Percentiles rank a stretch among this genome's conserved stretches.
Evolutionary conservation across 2,888 invertebrate species (phyloP).

Genomic region (Netelia virgata): DNA sequence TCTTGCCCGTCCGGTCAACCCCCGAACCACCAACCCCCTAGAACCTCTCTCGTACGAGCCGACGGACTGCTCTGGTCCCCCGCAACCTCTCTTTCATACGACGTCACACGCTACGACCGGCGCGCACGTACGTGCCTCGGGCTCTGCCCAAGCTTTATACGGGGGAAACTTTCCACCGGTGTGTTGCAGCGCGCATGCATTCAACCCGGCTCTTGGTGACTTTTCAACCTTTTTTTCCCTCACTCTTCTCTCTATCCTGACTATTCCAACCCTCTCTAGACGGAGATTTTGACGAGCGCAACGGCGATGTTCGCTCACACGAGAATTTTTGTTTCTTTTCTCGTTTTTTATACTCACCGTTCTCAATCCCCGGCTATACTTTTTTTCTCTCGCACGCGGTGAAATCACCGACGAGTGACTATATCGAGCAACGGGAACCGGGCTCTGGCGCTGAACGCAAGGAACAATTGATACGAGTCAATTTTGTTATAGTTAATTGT

Average conservation of each 20-base stretch:
- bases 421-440: too few relatives aligned
- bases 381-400: constrained; percentile 23
- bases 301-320: constrained; percentile 55
- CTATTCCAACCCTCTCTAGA: constrained; percentile 54
- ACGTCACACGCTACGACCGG: constrained; percentile 73
- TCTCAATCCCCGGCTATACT: constrained; percentile 1
- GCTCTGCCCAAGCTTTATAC: background rate
- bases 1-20: constrained; percentile 74
- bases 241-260: constrained; percentile 33
- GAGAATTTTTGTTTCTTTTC: constrained; percentile 57
- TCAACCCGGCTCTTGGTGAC: constrained; percentile 80
- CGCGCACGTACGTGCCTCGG: constrained; percentile 67
- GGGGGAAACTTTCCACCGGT: background rate
- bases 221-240: constrained; percentile 58
- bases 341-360: background rate
- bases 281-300: constrained; percentile 83
- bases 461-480: constrained; percentile 18
- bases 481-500: background rate
- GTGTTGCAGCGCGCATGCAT: constrained; percentile 70
- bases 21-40: constrained; percentile 68
- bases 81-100: constrained; percentile 68
- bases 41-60: constrained; percentile 1
- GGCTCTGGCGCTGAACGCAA: background rate
- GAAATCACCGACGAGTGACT: constrained; percentile 49
- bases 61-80: constrained; percentile 73